Conservation (phyloP, 2,113 vertebrate species). For the Siniperca chuatsi region DNA sequence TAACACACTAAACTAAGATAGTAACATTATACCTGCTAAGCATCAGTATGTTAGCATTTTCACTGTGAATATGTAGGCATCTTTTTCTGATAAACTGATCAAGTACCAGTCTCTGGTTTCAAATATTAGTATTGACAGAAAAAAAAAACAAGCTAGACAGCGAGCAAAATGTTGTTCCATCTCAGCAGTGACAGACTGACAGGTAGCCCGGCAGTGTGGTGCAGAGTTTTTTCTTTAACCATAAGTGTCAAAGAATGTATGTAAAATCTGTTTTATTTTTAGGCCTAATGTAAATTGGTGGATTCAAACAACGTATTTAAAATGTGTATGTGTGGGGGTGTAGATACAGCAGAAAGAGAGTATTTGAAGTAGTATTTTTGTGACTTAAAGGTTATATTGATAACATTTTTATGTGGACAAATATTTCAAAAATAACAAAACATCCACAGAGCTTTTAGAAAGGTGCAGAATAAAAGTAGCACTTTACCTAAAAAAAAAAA, state of each 20-base stretch:
- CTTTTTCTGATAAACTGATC: not conserved
- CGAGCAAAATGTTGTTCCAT: not conserved
- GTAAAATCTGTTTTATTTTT: not conserved
- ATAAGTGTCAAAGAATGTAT: not conserved
- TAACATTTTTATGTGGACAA: too few relatives aligned
- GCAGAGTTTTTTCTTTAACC: not conserved
- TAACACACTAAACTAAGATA: too few relatives aligned
- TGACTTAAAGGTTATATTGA: not conserved
- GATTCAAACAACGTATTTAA: not conserved
- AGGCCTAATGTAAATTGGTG: not conserved
- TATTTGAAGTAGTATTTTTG: not conserved
- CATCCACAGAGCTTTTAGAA: too few relatives aligned
- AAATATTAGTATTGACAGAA: not conserved
- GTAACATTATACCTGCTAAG: too few relatives aligned
- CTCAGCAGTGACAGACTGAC: not conserved
- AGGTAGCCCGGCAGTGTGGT: not conserved
- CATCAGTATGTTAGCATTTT: too few relatives aligned
- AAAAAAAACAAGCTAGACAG: not conserved
- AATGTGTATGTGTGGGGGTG: not conserved
- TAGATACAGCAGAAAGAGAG: not conserved
- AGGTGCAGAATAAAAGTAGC: too few relatives aligned
- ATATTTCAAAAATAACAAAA: too few relatives aligned
- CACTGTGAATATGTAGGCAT: too few relatives aligned
- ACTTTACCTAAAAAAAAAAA: too few relatives aligned
- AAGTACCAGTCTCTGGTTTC: not conserved